Percentiles rank a stretch among this genome's conserved stretches.
These are phyloP conservation scores for Dicaeum eximium DNA, from an alignment of 2,113 vertebrate genomes.

Conservation along the genomic window DNA sequence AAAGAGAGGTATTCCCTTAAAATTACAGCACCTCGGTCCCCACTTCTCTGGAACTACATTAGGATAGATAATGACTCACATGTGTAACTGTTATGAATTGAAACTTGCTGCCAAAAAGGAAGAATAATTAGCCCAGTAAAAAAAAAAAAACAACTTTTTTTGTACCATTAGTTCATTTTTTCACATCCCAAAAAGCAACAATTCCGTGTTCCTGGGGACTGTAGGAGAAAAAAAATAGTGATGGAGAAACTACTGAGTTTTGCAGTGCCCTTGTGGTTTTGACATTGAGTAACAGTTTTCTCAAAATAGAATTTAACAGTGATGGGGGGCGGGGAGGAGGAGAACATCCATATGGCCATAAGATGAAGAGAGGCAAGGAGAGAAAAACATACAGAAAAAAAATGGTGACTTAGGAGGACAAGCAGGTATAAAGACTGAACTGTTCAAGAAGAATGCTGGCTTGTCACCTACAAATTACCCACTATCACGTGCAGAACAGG, in stretches of 20 bases:
- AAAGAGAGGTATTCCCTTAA: background rate
- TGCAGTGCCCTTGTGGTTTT: background rate
- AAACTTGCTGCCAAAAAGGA: background rate
- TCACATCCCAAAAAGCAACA: background rate
- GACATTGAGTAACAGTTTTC: background rate
- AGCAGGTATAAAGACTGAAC: background rate
- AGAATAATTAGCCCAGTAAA: background rate
- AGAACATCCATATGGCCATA: no score
- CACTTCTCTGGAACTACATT: background rate
- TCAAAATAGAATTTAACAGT: background rate
- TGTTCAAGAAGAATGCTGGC: background rate
- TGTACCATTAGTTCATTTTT: background rate
- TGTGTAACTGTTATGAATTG: background rate
- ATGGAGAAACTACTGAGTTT: background rate
- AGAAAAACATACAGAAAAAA: background rate
- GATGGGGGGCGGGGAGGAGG: accelerated
- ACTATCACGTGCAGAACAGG: background rate
- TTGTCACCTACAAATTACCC: background rate
- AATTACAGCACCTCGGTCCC: background rate
- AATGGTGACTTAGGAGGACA: background rate
- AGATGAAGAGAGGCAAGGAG: background rate
- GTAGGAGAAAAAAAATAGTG: background rate
- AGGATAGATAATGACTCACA: background rate
- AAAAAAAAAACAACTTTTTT: background rate
- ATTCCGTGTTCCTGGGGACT: background rate